These are phyloP conservation scores for Stenchaetothrips biformis DNA, from an alignment of 2,888 invertebrate species.

Conservation along the genomic window DNA sequence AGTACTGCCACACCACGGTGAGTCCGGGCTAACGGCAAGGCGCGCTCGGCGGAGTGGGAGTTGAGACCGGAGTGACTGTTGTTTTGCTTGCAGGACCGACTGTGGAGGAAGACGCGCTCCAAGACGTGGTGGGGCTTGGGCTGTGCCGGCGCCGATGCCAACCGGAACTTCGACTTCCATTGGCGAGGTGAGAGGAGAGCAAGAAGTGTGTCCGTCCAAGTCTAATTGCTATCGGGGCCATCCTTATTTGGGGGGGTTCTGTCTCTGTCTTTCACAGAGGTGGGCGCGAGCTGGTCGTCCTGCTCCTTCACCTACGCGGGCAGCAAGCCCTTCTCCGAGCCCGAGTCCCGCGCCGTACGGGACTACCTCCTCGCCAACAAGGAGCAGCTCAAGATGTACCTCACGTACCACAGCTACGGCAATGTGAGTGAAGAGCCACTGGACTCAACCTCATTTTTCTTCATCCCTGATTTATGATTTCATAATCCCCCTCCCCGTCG, in stretches of 20 bases:
- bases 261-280: slow-evolving; percentile 5
- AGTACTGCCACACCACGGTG: slow-evolving; percentile 69
- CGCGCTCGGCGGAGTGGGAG: background rate
- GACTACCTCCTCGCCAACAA: slow-evolving; percentile 47
- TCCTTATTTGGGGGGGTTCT: background rate
- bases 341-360: slow-evolving; percentile 67
- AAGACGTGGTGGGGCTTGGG: slow-evolving; percentile 50
- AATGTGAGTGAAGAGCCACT: slow-evolving; percentile 45
- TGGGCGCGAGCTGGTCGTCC: slow-evolving; percentile 74
- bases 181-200: slow-evolving; percentile 40
- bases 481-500: slow-evolving; percentile 32
- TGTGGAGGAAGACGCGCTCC: slow-evolving; percentile 51
- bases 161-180: slow-evolving; percentile 80
- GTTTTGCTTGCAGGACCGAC: slow-evolving; percentile 45
- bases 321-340: slow-evolving; percentile 74
- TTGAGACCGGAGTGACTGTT: background rate
- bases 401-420: slow-evolving; percentile 80
- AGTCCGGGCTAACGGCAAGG: background rate
- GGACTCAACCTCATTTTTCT: background rate
- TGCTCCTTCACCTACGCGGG: slow-evolving; percentile 81
- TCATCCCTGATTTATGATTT: background rate
- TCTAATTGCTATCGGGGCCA: background rate
- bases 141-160: slow-evolving; percentile 75
- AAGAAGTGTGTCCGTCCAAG: slow-evolving; percentile 25
- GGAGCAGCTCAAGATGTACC: slow-evolving; percentile 48